phyloP scores from a whole-genome alignment of 92 coral and sea anemone genomes.

The Pocillopora meandrina region DNA sequence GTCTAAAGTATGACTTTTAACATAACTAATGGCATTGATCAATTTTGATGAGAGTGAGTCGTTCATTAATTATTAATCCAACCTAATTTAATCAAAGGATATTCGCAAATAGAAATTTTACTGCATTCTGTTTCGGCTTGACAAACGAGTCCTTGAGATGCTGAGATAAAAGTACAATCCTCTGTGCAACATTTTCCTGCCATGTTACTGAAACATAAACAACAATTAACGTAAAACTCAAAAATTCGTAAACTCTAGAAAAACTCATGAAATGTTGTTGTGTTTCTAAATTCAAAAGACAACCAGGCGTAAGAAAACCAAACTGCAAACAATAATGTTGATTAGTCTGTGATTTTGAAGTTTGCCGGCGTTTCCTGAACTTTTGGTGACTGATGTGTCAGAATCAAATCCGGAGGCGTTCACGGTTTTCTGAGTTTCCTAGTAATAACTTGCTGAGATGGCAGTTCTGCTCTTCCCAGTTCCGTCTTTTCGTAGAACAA shows the following conservation, averaged over 20 bases:
- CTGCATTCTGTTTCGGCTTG: slow-evolving; percentile 81
- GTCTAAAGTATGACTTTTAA: neutral
- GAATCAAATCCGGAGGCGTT: no score
- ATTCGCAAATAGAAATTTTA: slow-evolving; percentile 68
- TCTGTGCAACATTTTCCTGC: slow-evolving; percentile 84
- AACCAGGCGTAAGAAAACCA: no score
- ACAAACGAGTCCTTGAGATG: slow-evolving; percentile 53
- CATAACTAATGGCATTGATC: neutral
- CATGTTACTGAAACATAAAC: slow-evolving; percentile 59
- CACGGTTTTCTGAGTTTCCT: no score
- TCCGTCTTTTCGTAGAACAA: no score
- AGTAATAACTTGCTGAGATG: no score
- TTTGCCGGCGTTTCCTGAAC: no score
- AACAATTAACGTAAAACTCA: neutral
- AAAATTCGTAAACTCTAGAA: neutral
- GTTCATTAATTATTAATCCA: neutral
- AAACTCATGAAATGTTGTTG: neutral
- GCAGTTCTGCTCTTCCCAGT: no score
- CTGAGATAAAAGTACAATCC: slow-evolving; percentile 69
- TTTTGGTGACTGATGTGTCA: no score
- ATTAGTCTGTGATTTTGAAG: no score
- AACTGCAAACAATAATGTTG: no score
- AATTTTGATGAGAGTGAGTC: neutral
- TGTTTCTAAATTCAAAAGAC: no score
- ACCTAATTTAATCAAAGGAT: slow-evolving; percentile 62